These are phyloP conservation scores for Andrena camellia DNA, from an alignment of 2,888 invertebrate species.

Conservation along the genomic window DNA sequence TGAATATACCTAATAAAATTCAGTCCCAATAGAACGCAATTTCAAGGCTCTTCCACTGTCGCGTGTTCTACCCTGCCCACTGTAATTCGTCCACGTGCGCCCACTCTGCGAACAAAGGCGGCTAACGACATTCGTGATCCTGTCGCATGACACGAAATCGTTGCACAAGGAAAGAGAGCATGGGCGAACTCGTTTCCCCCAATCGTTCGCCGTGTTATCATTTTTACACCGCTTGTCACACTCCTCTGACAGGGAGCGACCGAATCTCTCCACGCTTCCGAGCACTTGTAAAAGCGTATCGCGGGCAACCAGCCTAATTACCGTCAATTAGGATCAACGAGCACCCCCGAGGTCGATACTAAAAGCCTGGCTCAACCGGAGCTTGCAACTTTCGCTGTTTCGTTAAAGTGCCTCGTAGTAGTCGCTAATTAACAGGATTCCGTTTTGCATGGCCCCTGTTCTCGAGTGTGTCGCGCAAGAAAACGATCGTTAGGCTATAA, in stretches of 20 bases:
- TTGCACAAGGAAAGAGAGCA: constrained; percentile 36
- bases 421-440: constrained; percentile 29
- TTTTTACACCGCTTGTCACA: constrained; percentile 10
- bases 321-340: constrained; percentile 22
- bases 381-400: constrained; percentile 52
- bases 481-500: constrained; percentile 7
- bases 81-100: not conserved
- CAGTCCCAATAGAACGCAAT: not conserved
- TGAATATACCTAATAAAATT: too few species aligned
- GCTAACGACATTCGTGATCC: constrained; percentile 9
- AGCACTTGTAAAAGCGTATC: constrained; percentile 54
- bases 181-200: constrained; percentile 32
- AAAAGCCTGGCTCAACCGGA: constrained; percentile 4
- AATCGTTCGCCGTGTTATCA: constrained; percentile 16
- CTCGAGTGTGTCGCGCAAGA: not conserved
- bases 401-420: constrained; percentile 5
- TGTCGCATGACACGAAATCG: constrained; percentile 22
- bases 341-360: not conserved
- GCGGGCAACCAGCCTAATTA: constrained; percentile 23
- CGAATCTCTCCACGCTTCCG: constrained; percentile 33
- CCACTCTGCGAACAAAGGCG: constrained; percentile 25
- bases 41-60: not conserved
- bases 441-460: not conserved
- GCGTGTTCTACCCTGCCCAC: too few species aligned
- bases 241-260: constrained; percentile 2